Evolutionary conservation across 2,888 invertebrate genomes (phyloP).

Genomic region (Drosophila dives): DNA sequence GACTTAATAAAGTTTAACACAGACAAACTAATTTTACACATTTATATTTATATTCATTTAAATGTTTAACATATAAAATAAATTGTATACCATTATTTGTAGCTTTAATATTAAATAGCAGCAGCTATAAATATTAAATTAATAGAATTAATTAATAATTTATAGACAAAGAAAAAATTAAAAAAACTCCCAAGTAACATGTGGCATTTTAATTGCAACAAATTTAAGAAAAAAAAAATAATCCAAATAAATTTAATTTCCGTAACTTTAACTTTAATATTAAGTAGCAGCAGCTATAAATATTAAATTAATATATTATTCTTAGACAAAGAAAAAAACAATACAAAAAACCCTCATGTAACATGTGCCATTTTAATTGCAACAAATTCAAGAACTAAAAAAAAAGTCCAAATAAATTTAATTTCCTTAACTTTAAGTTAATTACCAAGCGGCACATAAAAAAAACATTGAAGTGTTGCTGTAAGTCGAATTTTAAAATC

Average conservation of each 20-base stretch:
- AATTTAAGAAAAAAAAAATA: neutral
- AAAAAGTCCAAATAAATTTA: neutral
- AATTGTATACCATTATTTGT: neutral
- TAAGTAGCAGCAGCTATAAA: neutral
- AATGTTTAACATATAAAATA: neutral
- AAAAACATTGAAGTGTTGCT: neutral
- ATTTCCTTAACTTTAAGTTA: conserved; percentile 5
- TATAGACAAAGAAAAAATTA: neutral
- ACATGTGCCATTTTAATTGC: neutral
- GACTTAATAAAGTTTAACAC: conserved; percentile 9
- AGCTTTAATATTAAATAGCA: neutral
- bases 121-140: neutral
- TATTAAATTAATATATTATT: neutral
- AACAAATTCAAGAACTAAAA: neutral
- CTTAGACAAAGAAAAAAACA: neutral
- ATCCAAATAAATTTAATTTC: neutral
- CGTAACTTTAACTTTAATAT: neutral
- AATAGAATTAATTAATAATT: neutral
- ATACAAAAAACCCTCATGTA: neutral
- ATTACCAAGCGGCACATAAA: conserved; percentile 15
- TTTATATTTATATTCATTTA: too few relatives aligned
- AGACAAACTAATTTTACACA: neutral
- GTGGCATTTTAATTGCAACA: neutral
- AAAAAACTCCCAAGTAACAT: neutral
- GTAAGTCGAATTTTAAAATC: conserved; percentile 7